Evolutionary conservation across 2,113 vertebrate genomes (phyloP).

Genomic region (Plecturocebus donacophilus): DNA sequence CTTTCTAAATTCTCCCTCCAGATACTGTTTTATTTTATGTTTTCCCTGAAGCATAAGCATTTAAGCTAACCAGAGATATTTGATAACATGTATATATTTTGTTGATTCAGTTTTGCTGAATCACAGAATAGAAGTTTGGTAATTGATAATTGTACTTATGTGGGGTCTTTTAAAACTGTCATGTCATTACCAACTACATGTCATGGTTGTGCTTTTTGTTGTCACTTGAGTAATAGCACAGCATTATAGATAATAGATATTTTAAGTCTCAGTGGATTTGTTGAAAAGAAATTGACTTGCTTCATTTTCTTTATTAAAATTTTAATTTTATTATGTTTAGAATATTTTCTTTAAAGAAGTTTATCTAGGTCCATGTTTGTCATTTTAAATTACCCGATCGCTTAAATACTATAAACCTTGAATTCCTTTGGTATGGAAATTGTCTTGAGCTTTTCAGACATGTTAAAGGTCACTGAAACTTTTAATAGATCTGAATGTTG

Average conservation of each 20-base stretch:
- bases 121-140: not conserved
- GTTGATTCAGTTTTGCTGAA: slow-evolving; percentile 32
- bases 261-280: slow-evolving; percentile 27
- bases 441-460: slow-evolving; percentile 3
- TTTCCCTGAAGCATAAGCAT: not conserved
- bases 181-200: not conserved
- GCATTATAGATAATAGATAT: slow-evolving; percentile 1
- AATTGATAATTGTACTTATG: slow-evolving; percentile 23
- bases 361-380: not conserved
- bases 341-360: slow-evolving; percentile 39
- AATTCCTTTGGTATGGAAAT: not conserved
- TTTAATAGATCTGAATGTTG: not conserved
- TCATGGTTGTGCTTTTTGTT: slow-evolving; percentile 22
- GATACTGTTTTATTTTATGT: not conserved
- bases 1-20: not conserved
- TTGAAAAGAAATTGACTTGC: slow-evolving; percentile 39
- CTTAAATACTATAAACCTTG: slow-evolving; percentile 13
- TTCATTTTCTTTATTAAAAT: slow-evolving; percentile 35
- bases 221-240: not conserved
- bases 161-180: slow-evolving; percentile 9
- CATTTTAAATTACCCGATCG: not conserved
- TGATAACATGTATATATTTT: not conserved
- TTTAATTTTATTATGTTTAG: slow-evolving; percentile 38
- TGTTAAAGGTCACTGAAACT: not conserved
- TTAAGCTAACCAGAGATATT: slow-evolving; percentile 22